Conservation (phyloP, 2,113 vertebrate species). For the Stigmatopora nigra region DNA sequence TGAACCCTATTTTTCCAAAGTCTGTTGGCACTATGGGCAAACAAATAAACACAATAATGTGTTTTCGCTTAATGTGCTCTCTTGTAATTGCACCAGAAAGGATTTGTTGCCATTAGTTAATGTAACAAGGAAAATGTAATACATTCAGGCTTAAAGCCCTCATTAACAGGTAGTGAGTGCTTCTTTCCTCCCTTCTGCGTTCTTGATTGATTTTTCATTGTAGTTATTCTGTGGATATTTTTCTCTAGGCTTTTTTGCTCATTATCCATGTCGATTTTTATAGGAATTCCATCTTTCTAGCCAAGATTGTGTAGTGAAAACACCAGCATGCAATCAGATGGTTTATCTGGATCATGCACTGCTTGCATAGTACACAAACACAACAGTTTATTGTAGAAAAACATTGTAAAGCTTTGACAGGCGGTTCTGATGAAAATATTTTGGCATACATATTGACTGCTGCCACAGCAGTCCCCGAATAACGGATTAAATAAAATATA, state of each 20-base stretch:
- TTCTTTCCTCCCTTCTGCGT: conserved; percentile 21
- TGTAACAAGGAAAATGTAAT: conserved; percentile 32
- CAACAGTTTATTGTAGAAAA: conserved; percentile 8
- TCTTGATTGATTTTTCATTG: conserved; percentile 47
- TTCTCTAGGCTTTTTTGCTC: conserved; percentile 27
- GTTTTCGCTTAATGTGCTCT: conserved; percentile 16
- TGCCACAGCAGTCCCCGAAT: conserved; percentile 5
- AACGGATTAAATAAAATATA: conserved; percentile 8
- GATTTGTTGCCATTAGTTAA: conserved; percentile 47
- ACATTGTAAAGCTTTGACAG: conserved; percentile 20
- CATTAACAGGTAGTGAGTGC: conserved; percentile 43
- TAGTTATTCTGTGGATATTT: conserved; percentile 19
- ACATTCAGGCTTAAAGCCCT: conserved; percentile 28
- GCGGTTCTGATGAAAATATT: conserved; percentile 30
- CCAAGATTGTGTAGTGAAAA: conserved; percentile 8
- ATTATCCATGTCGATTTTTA: conserved; percentile 15
- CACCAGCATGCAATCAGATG: not conserved
- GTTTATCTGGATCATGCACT: conserved; percentile 20
- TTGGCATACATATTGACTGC: conserved; percentile 10
- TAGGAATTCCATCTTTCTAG: conserved; percentile 26
- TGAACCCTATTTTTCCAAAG: not conserved
- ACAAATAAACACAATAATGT: conserved; percentile 9
- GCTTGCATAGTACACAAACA: not conserved
- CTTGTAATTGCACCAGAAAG: conserved; percentile 10
- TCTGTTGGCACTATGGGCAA: conserved; percentile 8